These are phyloP conservation scores for Arge pagana DNA, from an alignment of 2,888 invertebrate species.

Conservation along the genomic window DNA sequence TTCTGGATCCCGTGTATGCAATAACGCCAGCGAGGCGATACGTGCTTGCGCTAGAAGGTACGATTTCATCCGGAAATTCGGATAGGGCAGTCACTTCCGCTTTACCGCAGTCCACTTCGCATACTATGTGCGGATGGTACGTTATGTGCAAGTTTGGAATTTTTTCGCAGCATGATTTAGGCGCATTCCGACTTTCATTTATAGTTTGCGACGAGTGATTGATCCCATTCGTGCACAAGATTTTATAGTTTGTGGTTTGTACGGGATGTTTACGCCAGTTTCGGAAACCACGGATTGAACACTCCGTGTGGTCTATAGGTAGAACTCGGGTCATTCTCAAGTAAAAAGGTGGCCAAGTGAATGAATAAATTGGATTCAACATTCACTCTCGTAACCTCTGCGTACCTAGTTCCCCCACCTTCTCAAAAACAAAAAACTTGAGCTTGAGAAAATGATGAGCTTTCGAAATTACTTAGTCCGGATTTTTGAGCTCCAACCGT, in stretches of 20 bases:
- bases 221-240: neutral
- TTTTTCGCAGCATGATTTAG: conserved; percentile 5
- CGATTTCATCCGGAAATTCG: conserved; percentile 3
- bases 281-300: neutral
- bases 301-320: neutral
- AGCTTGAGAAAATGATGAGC: too few relatives aligned
- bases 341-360: conserved; percentile 4
- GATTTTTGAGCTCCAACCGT: too few relatives aligned
- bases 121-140: conserved; percentile 7
- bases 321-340: conserved; percentile 13
- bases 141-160: neutral
- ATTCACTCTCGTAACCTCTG: conserved; percentile 5
- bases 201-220: conserved; percentile 12
- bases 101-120: conserved; percentile 7
- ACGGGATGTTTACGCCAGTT: conserved; percentile 8
- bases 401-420: too few relatives aligned
- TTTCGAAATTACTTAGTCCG: too few relatives aligned
- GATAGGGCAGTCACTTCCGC: neutral
- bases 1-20: conserved; percentile 11
- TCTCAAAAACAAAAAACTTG: too few relatives aligned
- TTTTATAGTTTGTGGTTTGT: conserved; percentile 4
- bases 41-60: conserved; percentile 1
- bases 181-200: conserved; percentile 4
- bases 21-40: conserved; percentile 13
- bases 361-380: conserved; percentile 1